Conservation (phyloP, 2,797 vertebrate species). For the Hylomyscus alleni region DNA sequence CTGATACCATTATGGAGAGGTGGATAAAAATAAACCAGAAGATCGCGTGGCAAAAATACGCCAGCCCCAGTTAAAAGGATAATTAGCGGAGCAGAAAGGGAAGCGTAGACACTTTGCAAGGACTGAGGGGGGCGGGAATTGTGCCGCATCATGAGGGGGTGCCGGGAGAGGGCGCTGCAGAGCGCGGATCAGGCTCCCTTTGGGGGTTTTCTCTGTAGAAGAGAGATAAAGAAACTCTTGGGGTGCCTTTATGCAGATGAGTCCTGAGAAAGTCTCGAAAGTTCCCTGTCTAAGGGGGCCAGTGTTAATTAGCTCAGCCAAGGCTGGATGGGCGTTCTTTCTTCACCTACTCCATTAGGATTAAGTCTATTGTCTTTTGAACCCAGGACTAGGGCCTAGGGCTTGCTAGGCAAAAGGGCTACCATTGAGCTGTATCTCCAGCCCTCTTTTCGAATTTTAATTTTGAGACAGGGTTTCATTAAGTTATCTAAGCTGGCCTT, state of each 20-base stretch:
- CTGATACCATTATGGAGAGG: slow-evolving; percentile 86
- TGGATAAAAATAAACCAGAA: slow-evolving; percentile 89
- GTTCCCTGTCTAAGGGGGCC: not conserved
- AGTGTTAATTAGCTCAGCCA: not conserved
- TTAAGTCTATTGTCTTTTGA: not conserved
- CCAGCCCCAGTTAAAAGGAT: slow-evolving; percentile 87
- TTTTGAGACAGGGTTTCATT: not conserved
- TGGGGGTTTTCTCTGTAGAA: not conserved
- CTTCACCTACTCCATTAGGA: not conserved
- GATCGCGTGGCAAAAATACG: slow-evolving; percentile 85
- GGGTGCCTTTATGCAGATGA: not conserved
- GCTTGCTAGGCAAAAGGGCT: not conserved
- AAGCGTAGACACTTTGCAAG: not conserved
- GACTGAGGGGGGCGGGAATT: not conserved
- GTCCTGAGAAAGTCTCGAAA: not conserved
- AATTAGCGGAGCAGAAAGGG: slow-evolving; percentile 85
- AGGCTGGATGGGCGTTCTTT: not conserved
- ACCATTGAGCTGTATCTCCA: not conserved
- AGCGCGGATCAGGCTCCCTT: not conserved
- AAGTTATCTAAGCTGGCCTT: not conserved
- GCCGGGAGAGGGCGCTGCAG: not conserved
- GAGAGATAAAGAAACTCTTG: not conserved
- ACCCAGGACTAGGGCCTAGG: not conserved
- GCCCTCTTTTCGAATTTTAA: not conserved
- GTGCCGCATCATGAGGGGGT: too few species aligned